Conservation (phyloP, 2,888 invertebrate species). For the Reticulitermes lucifugus region DNA sequence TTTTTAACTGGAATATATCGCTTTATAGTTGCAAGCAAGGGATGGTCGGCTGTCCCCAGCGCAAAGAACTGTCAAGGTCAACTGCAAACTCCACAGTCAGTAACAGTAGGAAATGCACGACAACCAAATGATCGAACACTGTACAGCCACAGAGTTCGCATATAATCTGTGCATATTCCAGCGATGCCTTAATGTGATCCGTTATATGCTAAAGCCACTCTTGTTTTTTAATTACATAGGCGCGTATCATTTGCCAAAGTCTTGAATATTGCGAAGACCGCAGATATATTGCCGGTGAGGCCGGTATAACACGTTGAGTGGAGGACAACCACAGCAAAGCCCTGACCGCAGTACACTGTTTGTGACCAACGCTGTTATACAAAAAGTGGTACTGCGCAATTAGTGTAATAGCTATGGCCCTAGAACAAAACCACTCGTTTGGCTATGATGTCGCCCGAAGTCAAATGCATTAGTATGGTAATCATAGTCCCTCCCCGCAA, state of each 20-base stretch:
- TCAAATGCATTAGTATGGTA: slow-evolving; percentile 21
- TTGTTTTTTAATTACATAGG: neutral
- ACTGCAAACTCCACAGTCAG: no score
- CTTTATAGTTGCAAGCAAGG: no score
- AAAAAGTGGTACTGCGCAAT: slow-evolving; percentile 8
- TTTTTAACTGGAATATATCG: no score
- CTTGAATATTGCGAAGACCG: neutral
- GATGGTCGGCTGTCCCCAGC: no score
- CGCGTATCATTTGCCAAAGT: neutral
- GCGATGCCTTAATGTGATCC: neutral
- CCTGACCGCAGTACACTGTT: slow-evolving; percentile 2
- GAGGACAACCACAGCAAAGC: neutral
- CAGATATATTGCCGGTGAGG: neutral
- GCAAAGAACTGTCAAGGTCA: no score
- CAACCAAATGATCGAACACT: no score
- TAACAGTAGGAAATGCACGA: no score
- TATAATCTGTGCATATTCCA: no score
- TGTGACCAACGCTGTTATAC: slow-evolving; percentile 2
- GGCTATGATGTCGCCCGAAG: slow-evolving; percentile 21
- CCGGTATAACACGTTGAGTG: slow-evolving; percentile 1
- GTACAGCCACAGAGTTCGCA: no score
- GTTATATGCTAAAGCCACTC: neutral
- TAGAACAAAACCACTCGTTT: slow-evolving; percentile 21
- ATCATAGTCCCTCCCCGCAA: neutral
- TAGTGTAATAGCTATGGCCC: slow-evolving; percentile 21